Percentiles rank a stretch among this genome's conserved stretches.
These are phyloP conservation scores for Apteryx mantelli DNA, from an alignment of 2,113 vertebrate species.

Conservation along the genomic window DNA sequence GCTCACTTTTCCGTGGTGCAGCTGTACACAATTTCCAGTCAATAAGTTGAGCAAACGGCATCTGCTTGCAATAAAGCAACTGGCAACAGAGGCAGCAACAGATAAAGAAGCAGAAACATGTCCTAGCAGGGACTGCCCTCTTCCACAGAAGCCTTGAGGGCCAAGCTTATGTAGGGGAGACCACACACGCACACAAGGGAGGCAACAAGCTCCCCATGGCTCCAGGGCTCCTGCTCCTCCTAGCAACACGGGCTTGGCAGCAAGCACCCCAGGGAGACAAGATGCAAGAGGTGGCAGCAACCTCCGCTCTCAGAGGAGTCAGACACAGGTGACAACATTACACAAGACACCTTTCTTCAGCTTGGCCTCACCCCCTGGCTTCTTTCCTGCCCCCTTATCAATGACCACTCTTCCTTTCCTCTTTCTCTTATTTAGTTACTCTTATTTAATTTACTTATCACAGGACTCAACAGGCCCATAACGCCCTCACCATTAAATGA, in stretches of 20 bases:
- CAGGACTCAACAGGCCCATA: not conserved
- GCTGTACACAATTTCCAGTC: constrained; percentile 48
- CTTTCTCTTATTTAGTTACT: not conserved
- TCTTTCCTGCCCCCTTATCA: not conserved
- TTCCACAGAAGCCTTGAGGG: not conserved
- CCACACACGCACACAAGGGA: constrained; percentile 58
- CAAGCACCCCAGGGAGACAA: not conserved
- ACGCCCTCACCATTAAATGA: not conserved
- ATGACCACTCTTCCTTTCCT: not conserved
- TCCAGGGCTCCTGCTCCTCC: constrained; percentile 1
- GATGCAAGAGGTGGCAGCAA: not conserved
- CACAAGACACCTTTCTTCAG: not conserved
- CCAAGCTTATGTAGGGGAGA: not conserved
- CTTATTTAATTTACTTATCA: not conserved
- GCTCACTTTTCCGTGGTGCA: not conserved
- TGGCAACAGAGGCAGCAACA: not conserved
- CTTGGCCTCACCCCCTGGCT: not conserved
- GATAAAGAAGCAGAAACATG: constrained; percentile 54
- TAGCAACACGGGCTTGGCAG: not conserved
- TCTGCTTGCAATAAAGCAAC: constrained; percentile 36
- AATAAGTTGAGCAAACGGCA: constrained; percentile 41
- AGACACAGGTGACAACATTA: accelerated
- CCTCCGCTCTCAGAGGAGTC: not conserved
- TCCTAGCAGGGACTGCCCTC: constrained; percentile 28
- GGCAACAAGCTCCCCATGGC: constrained; percentile 7